Evolutionary conservation across 2,797 vertebrate genomes (phyloP), one percentile per base, ranked within the genome.

Genomic region (Catamblyrhynchus diadema): DNA sequence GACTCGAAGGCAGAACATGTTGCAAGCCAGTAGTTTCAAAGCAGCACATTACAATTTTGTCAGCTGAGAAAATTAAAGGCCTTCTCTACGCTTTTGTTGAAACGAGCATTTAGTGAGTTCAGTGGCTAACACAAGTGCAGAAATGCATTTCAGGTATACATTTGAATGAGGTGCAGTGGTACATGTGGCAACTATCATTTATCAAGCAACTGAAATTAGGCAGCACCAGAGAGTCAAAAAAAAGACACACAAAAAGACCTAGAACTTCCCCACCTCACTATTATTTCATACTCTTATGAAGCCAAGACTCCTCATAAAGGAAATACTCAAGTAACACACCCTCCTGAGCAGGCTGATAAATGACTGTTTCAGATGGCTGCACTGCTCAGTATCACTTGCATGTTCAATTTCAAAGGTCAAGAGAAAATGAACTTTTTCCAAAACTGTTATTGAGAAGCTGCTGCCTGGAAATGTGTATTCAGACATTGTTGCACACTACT

Each of bases 351-450:
- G 22, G 33, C 35, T 89, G 78, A 91, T 28, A 77, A 95, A 89
- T 41, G 3, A 54, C 64, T 54, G 17, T 42, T 81, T 57, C 74
- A 70, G 47, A 25, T 60, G n/a, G 59, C 56, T 47, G 37, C 89
- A 71, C 28, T 39, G 67, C 41, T 83, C n/a, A 35, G 2, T 35
- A 71, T 73, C 50, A 67, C 53, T 47, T 17, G 30, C 54, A 85
- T 2, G 3, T 56, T 85, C 62, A 70, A 64, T 90, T 82, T 71
- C 81, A 57, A 91, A 89, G 78, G 81, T 59, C 47, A 89, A 92
- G 65, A 78, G 57, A 92, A 95, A 93, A 96, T 10, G 8, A 82
- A 44, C 60, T 64, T 85, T 81, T 88, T n/a, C 61, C 32, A 82
- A 92, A 91, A 81, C 42, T 57, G 44, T 81, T 93, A 78, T 11